Evolutionary conservation across 2,113 vertebrate genomes (phyloP).

Genomic region (Urocynchramus pylzowi): DNA sequence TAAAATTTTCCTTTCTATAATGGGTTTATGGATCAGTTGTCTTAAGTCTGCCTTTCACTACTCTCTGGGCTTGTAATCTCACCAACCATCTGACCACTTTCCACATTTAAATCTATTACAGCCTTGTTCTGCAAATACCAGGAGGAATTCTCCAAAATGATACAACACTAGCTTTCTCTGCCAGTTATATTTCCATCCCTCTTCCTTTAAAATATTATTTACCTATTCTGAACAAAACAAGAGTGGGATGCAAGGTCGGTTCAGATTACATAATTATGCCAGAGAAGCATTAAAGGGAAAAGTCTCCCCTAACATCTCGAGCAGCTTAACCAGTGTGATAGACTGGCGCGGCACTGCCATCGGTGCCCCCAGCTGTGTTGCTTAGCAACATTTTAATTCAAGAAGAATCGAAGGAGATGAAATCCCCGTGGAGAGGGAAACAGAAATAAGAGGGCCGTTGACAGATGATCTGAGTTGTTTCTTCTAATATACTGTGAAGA

Average conservation of each 20-base stretch:
- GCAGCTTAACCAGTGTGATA: conserved; percentile 77
- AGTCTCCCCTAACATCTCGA: conserved; percentile 55
- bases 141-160: not conserved
- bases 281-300: conserved; percentile 36
- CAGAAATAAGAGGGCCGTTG: conserved; percentile 87
- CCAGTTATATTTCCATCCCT: not conserved
- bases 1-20: not conserved
- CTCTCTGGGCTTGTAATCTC: conserved; percentile 6
- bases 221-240: conserved; percentile 20
- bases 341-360: conserved; percentile 70
- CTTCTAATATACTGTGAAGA: conserved; percentile 94
- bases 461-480: conserved; percentile 92
- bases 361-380: conserved; percentile 81
- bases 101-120: conserved; percentile 12
- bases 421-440: conserved; percentile 86
- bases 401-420: conserved; percentile 87
- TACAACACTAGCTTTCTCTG: not conserved
- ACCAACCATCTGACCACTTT: conserved; percentile 17
- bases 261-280: conserved; percentile 70
- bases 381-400: conserved; percentile 92
- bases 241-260: conserved; percentile 1
- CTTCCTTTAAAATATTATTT: conserved; percentile 12
- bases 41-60: conserved; percentile 4
- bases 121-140: not conserved
- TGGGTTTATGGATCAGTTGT: conserved; percentile 46